Conservation (phyloP, 64 coral and sea anemone species). For the Actinia tenebrosa region DNA sequence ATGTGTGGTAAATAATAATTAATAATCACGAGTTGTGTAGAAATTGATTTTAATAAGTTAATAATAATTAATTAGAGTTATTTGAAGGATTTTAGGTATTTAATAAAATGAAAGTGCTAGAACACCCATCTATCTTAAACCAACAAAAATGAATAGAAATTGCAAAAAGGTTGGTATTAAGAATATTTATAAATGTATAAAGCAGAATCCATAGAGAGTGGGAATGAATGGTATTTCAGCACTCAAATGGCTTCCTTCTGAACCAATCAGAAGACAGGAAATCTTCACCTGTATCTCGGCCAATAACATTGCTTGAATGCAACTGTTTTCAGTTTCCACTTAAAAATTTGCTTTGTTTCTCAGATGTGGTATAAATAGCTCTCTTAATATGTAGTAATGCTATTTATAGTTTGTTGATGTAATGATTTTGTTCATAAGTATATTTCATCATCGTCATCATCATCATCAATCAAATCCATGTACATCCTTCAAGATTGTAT, state of each 20-base stretch:
- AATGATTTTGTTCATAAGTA: not conserved
- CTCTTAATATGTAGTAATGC: not conserved
- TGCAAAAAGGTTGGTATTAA: not conserved
- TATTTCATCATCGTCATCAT: no score
- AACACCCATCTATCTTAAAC: not conserved
- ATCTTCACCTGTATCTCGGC: no score
- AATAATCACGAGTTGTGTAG: no score
- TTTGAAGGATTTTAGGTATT: not conserved
- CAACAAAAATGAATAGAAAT: not conserved
- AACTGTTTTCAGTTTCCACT: no score
- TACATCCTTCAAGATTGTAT: not conserved
- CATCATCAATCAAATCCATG: not conserved
- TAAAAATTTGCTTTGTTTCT: not conserved
- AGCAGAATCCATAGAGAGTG: no score
- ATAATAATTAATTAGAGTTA: not conserved
- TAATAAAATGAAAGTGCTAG: not conserved
- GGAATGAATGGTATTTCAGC: no score
- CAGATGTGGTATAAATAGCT: not conserved
- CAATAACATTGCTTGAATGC: no score
- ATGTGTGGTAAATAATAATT: no score
- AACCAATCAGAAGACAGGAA: no score
- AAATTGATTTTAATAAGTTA: no score
- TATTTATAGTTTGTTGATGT: slow-evolving; percentile 1
- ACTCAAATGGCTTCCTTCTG: no score
- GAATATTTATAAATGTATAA: not conserved